Percentiles rank a stretch among this genome's conserved stretches.
phyloP scores from a whole-genome alignment of 1,140 invertebrate genomes.

The Drosophila teissieri region DNA sequence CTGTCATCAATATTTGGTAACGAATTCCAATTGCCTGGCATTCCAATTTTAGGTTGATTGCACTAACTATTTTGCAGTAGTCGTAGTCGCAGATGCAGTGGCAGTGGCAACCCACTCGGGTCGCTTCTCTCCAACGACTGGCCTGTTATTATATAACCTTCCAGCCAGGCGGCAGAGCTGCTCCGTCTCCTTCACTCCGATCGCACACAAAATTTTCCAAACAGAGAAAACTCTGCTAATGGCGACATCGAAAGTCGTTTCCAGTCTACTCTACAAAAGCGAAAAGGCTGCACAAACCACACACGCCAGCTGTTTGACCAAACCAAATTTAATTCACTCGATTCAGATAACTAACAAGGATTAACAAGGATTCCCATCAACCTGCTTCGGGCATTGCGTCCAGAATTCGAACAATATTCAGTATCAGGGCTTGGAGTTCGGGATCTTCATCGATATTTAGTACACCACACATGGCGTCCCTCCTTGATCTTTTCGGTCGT shows the following conservation, averaged over 20 bases:
- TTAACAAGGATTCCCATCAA: not conserved
- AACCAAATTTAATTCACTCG: too few species aligned
- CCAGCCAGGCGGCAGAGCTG: slow-evolving; percentile 41
- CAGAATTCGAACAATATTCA: slow-evolving; percentile 7
- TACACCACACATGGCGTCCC: not conserved
- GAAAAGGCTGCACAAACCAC: slow-evolving; percentile 11
- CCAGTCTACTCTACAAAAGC: slow-evolving; percentile 20
- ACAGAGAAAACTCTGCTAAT: slow-evolving; percentile 71
- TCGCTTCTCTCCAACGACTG: slow-evolving; percentile 26
- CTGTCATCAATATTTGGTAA: slow-evolving; percentile 78
- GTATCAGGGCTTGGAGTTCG: slow-evolving; percentile 5
- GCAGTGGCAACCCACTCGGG: slow-evolving; percentile 30
- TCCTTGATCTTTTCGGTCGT: not conserved
- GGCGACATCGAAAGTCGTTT: slow-evolving; percentile 74
- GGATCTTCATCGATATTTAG: not conserved
- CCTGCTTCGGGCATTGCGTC: slow-evolving; percentile 16
- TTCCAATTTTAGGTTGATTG: slow-evolving; percentile 65
- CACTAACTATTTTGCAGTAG: slow-evolving; percentile 36
- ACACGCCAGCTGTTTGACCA: not conserved
- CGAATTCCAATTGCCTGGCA: slow-evolving; percentile 66
- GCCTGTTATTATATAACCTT: slow-evolving; percentile 66
- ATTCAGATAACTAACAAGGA: too few species aligned
- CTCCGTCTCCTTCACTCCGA: slow-evolving; percentile 51
- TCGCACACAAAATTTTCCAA: slow-evolving; percentile 64
- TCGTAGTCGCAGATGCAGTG: slow-evolving; percentile 48